Evolutionary conservation across 2,797 vertebrate genomes (phyloP).

Genomic region (Arnoldichthys spilopterus): DNA sequence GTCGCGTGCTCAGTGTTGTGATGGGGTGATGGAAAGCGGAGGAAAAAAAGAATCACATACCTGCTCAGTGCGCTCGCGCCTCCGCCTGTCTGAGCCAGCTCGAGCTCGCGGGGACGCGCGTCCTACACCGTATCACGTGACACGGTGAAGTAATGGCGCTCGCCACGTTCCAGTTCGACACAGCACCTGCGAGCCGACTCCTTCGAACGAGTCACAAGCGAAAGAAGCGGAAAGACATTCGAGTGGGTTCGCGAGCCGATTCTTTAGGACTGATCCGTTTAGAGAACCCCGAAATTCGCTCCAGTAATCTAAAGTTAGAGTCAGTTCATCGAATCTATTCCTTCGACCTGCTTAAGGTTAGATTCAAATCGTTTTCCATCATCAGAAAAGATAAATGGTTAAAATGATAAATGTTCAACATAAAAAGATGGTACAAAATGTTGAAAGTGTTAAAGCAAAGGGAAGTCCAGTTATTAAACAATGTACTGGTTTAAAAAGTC

Average conservation of each 20-base stretch:
- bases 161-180: neutral
- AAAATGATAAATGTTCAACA: too few species aligned
- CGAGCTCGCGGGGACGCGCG: conserved; percentile 29
- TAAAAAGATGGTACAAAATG: too few species aligned
- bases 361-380: too few species aligned
- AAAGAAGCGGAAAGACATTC: neutral
- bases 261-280: neutral
- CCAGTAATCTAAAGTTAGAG: neutral
- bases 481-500: too few species aligned
- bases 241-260: neutral
- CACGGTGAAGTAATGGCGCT: neutral
- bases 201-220: too few species aligned
- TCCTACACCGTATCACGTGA: conserved; percentile 53
- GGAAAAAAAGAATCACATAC: conserved; percentile 33
- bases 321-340: neutral
- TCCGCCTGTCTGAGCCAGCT: conserved; percentile 45
- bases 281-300: neutral
- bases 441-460: too few species aligned
- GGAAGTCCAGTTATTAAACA: too few species aligned
- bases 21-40: too few species aligned
- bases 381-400: too few species aligned
- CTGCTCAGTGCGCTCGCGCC: conserved; percentile 56
- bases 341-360: neutral
- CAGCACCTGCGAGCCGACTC: neutral
- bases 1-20: neutral